phyloP scores from a whole-genome alignment of 2,797 vertebrate genomes.

The Halcyon badia region DNA sequence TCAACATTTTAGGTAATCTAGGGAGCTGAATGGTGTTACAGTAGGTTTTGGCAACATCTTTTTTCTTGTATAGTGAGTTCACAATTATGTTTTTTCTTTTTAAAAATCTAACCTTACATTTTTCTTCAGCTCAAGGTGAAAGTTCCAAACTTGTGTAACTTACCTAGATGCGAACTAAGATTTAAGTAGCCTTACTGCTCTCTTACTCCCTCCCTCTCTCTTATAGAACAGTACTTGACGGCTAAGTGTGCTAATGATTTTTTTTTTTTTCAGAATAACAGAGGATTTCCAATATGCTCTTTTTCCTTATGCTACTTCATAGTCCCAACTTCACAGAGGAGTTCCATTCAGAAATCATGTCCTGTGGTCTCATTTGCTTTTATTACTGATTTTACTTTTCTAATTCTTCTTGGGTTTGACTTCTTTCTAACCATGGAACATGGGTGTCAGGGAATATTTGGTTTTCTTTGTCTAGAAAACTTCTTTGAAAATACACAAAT shows the following conservation, averaged over 20 bases:
- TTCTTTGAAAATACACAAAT: neutral
- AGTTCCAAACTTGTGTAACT: neutral
- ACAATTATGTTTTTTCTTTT: neutral
- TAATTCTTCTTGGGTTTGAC: neutral
- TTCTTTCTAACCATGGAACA: neutral
- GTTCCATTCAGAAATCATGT: neutral
- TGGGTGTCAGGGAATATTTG: neutral
- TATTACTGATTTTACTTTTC: neutral
- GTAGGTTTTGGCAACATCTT: neutral
- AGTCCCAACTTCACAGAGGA: neutral
- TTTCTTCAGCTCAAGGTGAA: neutral
- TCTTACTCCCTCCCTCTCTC: neutral
- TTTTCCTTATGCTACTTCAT: neutral
- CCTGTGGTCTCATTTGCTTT: neutral
- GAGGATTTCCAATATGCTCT: neutral
- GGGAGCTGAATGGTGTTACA: neutral
- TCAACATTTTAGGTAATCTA: rapidly evolving
- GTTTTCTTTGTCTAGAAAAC: neutral
- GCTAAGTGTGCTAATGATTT: neutral
- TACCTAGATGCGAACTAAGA: neutral
- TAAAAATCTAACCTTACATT: neutral
- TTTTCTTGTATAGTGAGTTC: neutral
- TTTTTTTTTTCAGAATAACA: rapidly evolving
- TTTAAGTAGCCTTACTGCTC: neutral
- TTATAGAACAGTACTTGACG: neutral